These are phyloP conservation scores for Proteles cristata DNA, from an alignment of 2,113 vertebrate species.

Conservation along the genomic window DNA sequence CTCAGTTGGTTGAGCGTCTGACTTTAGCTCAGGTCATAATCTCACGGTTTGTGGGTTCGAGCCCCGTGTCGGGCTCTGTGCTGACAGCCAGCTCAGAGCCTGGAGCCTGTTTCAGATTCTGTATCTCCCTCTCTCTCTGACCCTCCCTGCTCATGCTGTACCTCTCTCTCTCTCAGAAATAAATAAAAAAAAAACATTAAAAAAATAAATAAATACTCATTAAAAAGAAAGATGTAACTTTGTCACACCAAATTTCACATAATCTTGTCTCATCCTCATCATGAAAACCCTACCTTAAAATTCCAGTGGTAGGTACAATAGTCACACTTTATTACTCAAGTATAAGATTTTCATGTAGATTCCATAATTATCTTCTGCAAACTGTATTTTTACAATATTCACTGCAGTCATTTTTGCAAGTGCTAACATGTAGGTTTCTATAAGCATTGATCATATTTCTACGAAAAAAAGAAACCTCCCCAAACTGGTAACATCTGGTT, in stretches of 20 bases:
- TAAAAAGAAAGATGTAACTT: background rate
- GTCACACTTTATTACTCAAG: background rate
- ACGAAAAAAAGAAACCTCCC: background rate
- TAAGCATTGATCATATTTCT: slow-evolving; percentile 35
- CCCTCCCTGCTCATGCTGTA: no score
- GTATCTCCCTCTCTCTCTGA: no score
- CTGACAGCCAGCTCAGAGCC: no score
- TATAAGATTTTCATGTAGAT: background rate
- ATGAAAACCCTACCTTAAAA: background rate
- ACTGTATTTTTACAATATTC: background rate
- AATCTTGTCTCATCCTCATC: background rate
- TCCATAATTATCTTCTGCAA: slow-evolving; percentile 32
- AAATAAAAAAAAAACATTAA: no score
- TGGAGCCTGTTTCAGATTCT: no score
- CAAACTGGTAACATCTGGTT: slow-evolving; percentile 53
- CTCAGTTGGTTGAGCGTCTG: no score
- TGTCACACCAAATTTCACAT: background rate
- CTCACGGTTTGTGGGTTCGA: no score
- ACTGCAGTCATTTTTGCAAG: slow-evolving; percentile 25
- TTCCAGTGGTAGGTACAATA: background rate
- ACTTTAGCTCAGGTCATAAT: no score
- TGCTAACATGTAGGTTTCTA: slow-evolving; percentile 52
- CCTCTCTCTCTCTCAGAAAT: no score
- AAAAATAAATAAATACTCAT: no score
- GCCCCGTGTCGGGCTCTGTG: no score